Evolutionary conservation across 2,797 vertebrate genomes (phyloP).

Genomic region (Nannoperca obscura): DNA sequence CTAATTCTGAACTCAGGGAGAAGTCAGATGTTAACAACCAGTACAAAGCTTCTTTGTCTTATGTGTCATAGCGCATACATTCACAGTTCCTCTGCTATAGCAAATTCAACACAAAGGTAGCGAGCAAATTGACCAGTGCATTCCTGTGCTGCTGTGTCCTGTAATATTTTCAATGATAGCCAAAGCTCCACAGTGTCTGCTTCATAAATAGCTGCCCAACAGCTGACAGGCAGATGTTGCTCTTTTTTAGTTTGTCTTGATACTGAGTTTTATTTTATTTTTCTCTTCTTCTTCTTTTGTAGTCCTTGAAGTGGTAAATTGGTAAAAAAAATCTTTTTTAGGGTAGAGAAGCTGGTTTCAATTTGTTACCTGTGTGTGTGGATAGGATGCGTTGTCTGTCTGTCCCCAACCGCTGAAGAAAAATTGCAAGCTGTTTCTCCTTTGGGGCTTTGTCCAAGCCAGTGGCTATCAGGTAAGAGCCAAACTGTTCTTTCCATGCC

Average conservation of each 20-base stretch:
- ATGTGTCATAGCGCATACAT: constrained; percentile 3
- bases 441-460: constrained; percentile 83
- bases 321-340: constrained; percentile 11
- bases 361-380: constrained; percentile 75
- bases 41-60: background rate
- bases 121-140: background rate
- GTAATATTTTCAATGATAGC: constrained; percentile 2
- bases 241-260: background rate
- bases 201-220: background rate
- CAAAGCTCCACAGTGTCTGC: constrained; percentile 1
- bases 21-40: background rate
- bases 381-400: constrained; percentile 78
- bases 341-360: background rate
- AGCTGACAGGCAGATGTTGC: background rate
- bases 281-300: background rate
- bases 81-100: background rate
- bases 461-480: constrained; percentile 78
- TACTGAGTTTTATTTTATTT: background rate
- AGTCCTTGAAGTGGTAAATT: background rate
- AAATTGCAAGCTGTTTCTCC: constrained; percentile 82
- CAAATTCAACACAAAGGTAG: background rate
- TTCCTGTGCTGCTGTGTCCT: background rate
- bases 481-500: constrained; percentile 82
- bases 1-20: background rate
- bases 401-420: constrained; percentile 77